Base-by-base conservation (phyloP, 2,888 invertebrate species). In the Tinea semifulvella region DNA sequence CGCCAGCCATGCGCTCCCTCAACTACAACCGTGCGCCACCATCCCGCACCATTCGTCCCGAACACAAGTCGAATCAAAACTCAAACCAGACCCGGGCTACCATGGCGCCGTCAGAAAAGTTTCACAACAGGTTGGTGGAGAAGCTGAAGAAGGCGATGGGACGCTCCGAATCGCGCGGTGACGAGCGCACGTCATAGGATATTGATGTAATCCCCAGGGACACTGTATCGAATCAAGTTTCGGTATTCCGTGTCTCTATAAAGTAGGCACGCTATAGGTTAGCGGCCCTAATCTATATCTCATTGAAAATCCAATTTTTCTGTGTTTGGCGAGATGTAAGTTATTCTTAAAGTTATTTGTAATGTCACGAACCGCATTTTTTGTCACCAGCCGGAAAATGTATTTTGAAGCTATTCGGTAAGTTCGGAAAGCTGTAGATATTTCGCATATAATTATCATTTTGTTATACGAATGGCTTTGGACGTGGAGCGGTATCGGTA, bases 121-220 rank as follows among this genome's bases (percentile, higher is more conserved):
- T 91, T 69, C 91, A 91, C 83, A 88, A 84, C 72, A 85, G 90
- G 62, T 83, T 91, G 65, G 87, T 92, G 68, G 90, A 91, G 74
- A 90, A 90, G 72, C 69, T 92, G 68, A 88, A 88, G 77, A 82
- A 87, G 50, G 88, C 90, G 52, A 75, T 91, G 59, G 84, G 86
- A 54, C 84, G 85, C 54, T 71, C 79, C 53, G 83, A 83, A 42
- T 72, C 81, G 47, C 81, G 70, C 19, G 60, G 64, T 47, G 75
- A 73, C 61, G 69, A 80, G 68, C 62, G 80, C 49, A 70, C 80
- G 60, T 84, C 82, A 66, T 86, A 85, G 85, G 82, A 56, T 67
- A 71, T 69, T 53, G 50, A 14, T 31, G 31, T 31, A 14, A 14
- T 11, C 31, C 14, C 53, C 62, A 62, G 60, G 64, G 76, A 75